Conservation (phyloP, 2,797 vertebrate species). For the Lacerta agilis region DNA sequence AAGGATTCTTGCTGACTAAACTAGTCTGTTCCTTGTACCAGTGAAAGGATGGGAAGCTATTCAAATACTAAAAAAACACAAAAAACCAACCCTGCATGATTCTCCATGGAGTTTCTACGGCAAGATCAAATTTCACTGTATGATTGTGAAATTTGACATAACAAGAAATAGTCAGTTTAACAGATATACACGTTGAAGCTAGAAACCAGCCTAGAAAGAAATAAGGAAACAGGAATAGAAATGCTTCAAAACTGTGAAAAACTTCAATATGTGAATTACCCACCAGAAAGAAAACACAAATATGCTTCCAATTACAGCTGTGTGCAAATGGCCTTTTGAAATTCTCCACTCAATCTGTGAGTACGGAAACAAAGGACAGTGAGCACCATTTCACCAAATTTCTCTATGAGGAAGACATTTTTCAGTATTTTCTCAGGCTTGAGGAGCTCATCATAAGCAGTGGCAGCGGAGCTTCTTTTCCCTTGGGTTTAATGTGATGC, state of each 20-base stretch:
- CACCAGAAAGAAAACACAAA: background rate
- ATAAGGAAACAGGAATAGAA: fast-evolving
- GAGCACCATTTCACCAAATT: background rate
- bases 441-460: background rate
- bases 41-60: background rate
- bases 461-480: background rate
- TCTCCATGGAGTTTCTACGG: background rate
- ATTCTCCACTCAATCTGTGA: background rate
- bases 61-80: background rate
- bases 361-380: background rate
- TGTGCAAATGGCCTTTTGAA: background rate
- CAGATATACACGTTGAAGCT: background rate
- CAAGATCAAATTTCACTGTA: fast-evolving
- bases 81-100: background rate
- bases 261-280: background rate
- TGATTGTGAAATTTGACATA: background rate
- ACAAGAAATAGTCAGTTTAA: background rate
- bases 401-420: background rate
- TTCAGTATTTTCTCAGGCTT: background rate
- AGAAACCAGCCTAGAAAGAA: background rate
- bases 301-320: background rate
- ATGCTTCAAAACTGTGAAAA: background rate
- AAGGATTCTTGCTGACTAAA: background rate
- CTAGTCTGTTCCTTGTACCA: background rate
- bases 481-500: background rate